Conservation (phyloP, 2,113 vertebrate genomes). For the Ctenodactylus gundi region DNA sequence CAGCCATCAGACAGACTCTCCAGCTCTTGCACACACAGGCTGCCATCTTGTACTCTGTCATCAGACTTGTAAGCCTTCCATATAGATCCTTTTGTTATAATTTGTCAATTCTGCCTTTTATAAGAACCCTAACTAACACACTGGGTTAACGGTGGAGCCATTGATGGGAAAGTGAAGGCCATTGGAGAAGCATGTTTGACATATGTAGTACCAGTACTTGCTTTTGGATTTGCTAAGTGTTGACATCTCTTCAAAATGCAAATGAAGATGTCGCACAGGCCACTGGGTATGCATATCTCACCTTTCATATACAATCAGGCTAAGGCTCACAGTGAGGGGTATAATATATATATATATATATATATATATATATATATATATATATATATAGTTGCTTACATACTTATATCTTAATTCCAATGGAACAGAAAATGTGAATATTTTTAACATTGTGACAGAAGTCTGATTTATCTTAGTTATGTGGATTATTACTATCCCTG, state of each 20-base stretch:
- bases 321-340: neutral
- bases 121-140: no score
- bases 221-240: neutral
- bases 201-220: neutral
- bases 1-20: no score
- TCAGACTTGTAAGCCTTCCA: no score
- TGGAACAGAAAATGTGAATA: neutral
- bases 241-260: neutral
- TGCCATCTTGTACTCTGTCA: no score
- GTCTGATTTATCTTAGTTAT: neutral
- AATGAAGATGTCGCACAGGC: neutral
- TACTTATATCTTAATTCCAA: neutral
- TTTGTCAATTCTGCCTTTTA: no score
- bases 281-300: neutral
- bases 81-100: no score
- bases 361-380: no score
- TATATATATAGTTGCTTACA: neutral
- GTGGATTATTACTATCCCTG: neutral
- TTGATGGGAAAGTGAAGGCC: neutral
- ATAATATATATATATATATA: no score
- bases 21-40: no score
- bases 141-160: neutral
- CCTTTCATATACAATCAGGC: no score
- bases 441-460: neutral
- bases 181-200: neutral